Evolutionary conservation across 2,888 invertebrate genomes (phyloP).

Genomic region (Megalurothrips usitatus): DNA sequence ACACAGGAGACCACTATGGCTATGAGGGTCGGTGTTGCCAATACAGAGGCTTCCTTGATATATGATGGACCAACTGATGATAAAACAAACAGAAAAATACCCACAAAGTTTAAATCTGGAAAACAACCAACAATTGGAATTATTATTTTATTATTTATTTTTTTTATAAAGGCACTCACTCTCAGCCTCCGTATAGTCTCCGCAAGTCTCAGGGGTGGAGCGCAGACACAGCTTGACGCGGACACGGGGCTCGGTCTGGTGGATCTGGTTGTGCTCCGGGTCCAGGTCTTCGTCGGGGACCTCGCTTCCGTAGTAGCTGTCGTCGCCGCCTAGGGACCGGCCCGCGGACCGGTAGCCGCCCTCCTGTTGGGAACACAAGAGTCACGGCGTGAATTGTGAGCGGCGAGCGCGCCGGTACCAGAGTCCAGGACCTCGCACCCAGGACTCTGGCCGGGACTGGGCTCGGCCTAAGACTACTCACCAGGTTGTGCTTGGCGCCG

Average conservation of each 20-base stretch:
- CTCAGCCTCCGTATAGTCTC: constrained; percentile 77
- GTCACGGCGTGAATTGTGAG: neutral
- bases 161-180: constrained; percentile 60
- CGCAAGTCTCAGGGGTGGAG: constrained; percentile 75
- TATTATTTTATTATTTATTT: no score
- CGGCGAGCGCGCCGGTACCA: neutral
- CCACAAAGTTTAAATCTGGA: no score
- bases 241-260: constrained; percentile 48
- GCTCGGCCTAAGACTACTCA: constrained; percentile 34
- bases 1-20: constrained; percentile 74
- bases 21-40: constrained; percentile 72
- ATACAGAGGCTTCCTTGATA: constrained; percentile 70
- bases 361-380: neutral
- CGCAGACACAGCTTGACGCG: constrained; percentile 77
- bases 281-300: neutral
- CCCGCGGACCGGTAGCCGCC: constrained; percentile 45
- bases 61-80: constrained; percentile 70
- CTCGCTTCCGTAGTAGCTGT: constrained; percentile 8
- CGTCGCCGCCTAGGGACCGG: constrained; percentile 48
- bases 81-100: constrained; percentile 29
- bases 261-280: constrained; percentile 9
- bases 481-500: neutral
- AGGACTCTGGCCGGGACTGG: neutral
- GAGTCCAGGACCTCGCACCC: constrained; percentile 33
- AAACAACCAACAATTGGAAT: no score